Evolutionary conservation across 2,113 vertebrate genomes (phyloP).

Genomic region (Bubo scandiacus): DNA sequence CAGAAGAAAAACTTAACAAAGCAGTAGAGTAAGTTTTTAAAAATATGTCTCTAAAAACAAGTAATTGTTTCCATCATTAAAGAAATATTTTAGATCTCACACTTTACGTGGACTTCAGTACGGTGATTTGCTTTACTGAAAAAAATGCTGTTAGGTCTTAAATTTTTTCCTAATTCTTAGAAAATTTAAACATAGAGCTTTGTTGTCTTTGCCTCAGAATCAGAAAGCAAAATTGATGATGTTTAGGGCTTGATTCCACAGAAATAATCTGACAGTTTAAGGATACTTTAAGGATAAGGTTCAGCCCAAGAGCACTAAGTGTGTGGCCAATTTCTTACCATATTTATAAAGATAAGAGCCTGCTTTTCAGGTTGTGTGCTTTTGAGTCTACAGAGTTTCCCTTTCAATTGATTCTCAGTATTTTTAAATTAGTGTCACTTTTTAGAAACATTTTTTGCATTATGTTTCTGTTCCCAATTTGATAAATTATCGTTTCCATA

Average conservation of each 20-base stretch:
- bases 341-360: not conserved
- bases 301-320: not conserved
- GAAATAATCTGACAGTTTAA: not conserved
- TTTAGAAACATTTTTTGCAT: not conserved
- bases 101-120: accelerated
- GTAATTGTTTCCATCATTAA: not conserved
- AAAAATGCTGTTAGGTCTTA: not conserved
- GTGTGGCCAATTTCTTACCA: not conserved
- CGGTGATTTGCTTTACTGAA: not conserved
- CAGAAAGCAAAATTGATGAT: not conserved
- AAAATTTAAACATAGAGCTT: not conserved
- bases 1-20: not conserved
- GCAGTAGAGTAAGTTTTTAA: constrained; percentile 56
- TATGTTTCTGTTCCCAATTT: not conserved
- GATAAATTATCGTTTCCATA: not conserved
- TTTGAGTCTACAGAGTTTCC: not conserved
- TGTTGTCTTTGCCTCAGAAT: not conserved
- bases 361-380: not conserved
- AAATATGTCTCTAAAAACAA: not conserved
- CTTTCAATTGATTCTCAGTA: not conserved
- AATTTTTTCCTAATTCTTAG: not conserved
- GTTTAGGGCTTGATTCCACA: not conserved
- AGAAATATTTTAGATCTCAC: not conserved
- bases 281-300: not conserved
- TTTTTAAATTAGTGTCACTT: not conserved